phyloP scores from a whole-genome alignment of 2,113 vertebrate species.

The Alligator sinensis region DNA sequence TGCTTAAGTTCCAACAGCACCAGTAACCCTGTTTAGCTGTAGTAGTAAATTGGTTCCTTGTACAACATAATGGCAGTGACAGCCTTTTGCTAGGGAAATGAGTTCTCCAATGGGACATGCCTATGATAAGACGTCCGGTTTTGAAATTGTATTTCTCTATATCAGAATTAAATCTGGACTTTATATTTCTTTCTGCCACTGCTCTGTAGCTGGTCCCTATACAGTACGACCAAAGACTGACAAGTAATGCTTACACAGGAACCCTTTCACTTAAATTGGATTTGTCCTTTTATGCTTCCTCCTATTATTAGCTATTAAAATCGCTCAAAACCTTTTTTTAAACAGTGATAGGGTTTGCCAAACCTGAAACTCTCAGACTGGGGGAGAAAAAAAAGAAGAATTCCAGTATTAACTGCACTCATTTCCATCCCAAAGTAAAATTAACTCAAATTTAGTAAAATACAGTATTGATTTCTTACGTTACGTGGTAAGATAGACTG shows the following conservation, averaged over 20 bases:
- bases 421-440: slow-evolving; percentile 74
- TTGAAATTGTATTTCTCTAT: slow-evolving; percentile 99
- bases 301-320: slow-evolving; percentile 92
- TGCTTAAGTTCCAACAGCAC: slow-evolving; percentile 94
- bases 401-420: slow-evolving; percentile 51
- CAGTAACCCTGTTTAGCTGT: slow-evolving; percentile 96
- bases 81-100: slow-evolving; percentile 99
- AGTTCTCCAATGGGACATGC: slow-evolving; percentile 97
- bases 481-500: slow-evolving; percentile 39
- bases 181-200: slow-evolving; percentile 96
- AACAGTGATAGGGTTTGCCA: slow-evolving; percentile 76
- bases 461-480: slow-evolving; percentile 75
- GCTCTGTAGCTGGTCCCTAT: slow-evolving; percentile 87
- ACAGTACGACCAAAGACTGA: slow-evolving; percentile 92
- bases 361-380: slow-evolving; percentile 53
- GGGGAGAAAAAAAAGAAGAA: background rate
- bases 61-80: slow-evolving; percentile 99
- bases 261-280: slow-evolving; percentile 85
- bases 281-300: slow-evolving; percentile 84
- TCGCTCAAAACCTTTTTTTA: slow-evolving; percentile 80
- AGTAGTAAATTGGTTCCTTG: slow-evolving; percentile 99
- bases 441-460: slow-evolving; percentile 79
- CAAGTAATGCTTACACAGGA: slow-evolving; percentile 91
- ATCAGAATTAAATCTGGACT: slow-evolving; percentile 99
- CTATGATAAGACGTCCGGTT: slow-evolving; percentile 98